Percentiles rank a stretch among this genome's conserved stretches.
Conservation (phyloP, 2,888 invertebrate genomes). For the Anaspis maculata region DNA sequence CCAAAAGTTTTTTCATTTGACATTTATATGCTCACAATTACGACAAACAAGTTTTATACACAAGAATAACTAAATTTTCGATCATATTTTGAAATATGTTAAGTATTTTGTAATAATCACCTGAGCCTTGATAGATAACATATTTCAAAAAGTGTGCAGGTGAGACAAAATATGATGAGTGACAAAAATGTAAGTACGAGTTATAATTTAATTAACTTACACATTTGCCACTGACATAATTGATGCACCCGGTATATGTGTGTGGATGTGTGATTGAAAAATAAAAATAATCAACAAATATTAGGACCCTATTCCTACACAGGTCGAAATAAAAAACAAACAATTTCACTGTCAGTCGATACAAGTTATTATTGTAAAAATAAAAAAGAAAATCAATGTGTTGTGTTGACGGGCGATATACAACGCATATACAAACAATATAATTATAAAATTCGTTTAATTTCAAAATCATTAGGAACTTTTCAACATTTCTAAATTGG, state of each 20-base stretch:
- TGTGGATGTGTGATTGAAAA: neutral
- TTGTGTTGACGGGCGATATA: too few species aligned
- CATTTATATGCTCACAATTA: conserved; percentile 10
- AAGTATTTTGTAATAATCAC: conserved; percentile 19
- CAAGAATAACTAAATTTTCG: too few species aligned
- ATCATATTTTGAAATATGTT: conserved; percentile 21
- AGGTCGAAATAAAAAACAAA: too few species aligned
- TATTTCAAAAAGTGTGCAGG: too few species aligned
- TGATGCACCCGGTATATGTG: neutral
- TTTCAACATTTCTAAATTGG: conserved; percentile 39
- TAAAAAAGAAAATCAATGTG: too few species aligned
- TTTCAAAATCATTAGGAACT: conserved; percentile 33
- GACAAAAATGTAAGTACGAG: conserved; percentile 20
- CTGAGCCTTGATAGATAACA: conserved; percentile 23
- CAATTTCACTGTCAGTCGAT: too few species aligned
- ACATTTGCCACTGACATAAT: too few species aligned
- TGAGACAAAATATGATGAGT: too few species aligned
- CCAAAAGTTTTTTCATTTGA: conserved; percentile 7
- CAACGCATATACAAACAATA: conserved; percentile 1
- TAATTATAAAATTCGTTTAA: neutral
- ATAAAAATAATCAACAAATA: too few species aligned
- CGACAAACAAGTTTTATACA: conserved; percentile 6
- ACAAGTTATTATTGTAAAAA: too few species aligned
- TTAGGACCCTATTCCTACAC: too few species aligned
- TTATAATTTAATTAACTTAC: too few species aligned